Evolutionary conservation across 2,113 vertebrate species (phyloP).

Genomic region (Oxyura jamaicensis): DNA sequence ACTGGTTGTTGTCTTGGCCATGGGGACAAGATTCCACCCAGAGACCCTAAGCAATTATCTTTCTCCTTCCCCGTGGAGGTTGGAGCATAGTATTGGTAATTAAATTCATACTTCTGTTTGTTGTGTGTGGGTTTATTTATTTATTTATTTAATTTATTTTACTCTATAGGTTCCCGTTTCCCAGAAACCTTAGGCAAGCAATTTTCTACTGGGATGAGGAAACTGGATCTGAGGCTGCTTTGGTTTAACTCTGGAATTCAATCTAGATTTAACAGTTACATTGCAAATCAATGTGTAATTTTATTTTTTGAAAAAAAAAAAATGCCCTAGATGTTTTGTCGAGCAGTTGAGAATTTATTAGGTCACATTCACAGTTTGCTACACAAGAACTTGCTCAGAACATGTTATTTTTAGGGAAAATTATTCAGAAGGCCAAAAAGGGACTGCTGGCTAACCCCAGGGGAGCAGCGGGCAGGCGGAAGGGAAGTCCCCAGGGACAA

Average conservation of each 20-base stretch:
- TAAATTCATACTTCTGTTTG: conserved; percentile 68
- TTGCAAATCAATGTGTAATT: background rate
- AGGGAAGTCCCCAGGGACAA: background rate
- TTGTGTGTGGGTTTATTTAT: background rate
- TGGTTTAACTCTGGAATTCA: background rate
- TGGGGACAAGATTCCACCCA: conserved; percentile 61
- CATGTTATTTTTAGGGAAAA: background rate
- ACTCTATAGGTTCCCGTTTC: conserved; percentile 23
- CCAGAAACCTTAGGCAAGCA: conserved; percentile 37
- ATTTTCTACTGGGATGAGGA: background rate
- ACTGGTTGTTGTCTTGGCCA: conserved; percentile 63
- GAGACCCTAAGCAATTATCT: conserved; percentile 70
- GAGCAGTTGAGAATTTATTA: background rate
- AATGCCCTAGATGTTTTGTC: background rate
- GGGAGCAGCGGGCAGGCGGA: background rate
- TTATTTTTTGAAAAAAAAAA: background rate
- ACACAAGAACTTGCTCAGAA: background rate
- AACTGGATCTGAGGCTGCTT: background rate
- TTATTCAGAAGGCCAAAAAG: background rate
- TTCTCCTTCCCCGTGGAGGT: conserved; percentile 34
- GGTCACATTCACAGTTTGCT: background rate
- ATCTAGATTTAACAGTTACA: background rate
- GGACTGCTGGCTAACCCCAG: background rate
- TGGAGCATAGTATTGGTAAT: conserved; percentile 61
- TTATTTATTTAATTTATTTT: background rate